Evolutionary conservation across 2,113 vertebrate species (phyloP), one percentile per base, ranked within the genome.

Genomic region (Silurus glanis): DNA sequence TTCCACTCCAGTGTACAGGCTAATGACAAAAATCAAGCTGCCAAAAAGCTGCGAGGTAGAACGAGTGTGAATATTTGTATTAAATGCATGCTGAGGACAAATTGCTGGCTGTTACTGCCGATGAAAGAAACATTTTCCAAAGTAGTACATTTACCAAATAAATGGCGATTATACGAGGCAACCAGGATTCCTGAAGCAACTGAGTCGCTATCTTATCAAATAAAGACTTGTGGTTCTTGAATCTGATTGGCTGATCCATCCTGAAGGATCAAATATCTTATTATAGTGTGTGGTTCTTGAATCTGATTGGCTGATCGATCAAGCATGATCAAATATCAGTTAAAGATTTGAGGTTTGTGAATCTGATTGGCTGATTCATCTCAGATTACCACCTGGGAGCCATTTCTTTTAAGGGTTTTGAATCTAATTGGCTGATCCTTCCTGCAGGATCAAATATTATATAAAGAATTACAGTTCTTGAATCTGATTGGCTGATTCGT

Each of bases 1-100:
- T 71, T 86, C 84, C 84, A 85, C 75, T 76, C 61, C 80, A 55
- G 78, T 88, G 82, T 84, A 74, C 80, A 74, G 88, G 72, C 80
- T 81, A 85, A 90, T 91, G 89, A 92, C 90, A 91, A 59, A 74
- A 72, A 58, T 92, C 90, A 88, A 75, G 71, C 64, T 25, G 80
- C 61, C 86, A 47, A 56, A 37, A 83, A 64, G 71, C 9, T 12
- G 62, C 37, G 49, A 76, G 71, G 69, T 58, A 58, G 59, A 66
- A 72, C 19, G 23, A 53, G 71, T 21, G 71, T 13, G 64, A 67
- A 83, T 87, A 55, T 69, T 85, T 83, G 47, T 69, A 58, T 55
- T 69, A 85, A 64, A 51, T 62, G 71, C n/a, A 14, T 78, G 72
- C 28, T 69, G 84, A 80, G 84, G 62, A 85, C 84, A 80, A 80